These are phyloP conservation scores for Tachina fera DNA, from an alignment of 2,888 invertebrate genomes.

Conservation along the genomic window DNA sequence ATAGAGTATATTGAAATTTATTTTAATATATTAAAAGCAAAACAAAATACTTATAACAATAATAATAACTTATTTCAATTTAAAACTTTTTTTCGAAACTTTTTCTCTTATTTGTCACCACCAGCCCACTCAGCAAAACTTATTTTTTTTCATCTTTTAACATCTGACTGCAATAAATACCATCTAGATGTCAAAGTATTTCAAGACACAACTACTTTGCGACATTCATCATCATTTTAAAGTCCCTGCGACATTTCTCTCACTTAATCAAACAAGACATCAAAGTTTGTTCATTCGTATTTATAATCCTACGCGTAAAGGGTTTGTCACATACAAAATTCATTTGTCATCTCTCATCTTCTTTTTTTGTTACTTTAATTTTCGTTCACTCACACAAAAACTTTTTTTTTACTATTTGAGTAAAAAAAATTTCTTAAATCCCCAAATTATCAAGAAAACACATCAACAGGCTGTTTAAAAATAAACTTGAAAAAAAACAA, in stretches of 20 bases:
- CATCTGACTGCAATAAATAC: constrained; percentile 44
- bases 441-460: constrained; percentile 73
- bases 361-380: not conserved
- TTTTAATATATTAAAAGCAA: not conserved
- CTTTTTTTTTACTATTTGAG: constrained; percentile 47
- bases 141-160: not conserved
- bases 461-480: constrained; percentile 66
- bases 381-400: constrained; percentile 25
- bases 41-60: no score
- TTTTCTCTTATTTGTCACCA: not conserved
- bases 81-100: not conserved
- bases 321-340: constrained; percentile 81
- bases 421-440: constrained; percentile 71
- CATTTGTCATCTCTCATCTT: constrained; percentile 79
- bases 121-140: not conserved
- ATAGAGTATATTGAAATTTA: not conserved
- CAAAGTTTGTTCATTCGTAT: constrained; percentile 42
- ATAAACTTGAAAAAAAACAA: constrained; percentile 17
- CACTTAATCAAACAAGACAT: constrained; percentile 63
- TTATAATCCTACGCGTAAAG: constrained; percentile 78
- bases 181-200: constrained; percentile 37
- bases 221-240: constrained; percentile 57
- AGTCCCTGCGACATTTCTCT: constrained; percentile 49
- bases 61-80: not conserved
- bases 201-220: constrained; percentile 31